Conservation (phyloP, 2,888 invertebrate genomes). For the Argyresthia albistria region DNA sequence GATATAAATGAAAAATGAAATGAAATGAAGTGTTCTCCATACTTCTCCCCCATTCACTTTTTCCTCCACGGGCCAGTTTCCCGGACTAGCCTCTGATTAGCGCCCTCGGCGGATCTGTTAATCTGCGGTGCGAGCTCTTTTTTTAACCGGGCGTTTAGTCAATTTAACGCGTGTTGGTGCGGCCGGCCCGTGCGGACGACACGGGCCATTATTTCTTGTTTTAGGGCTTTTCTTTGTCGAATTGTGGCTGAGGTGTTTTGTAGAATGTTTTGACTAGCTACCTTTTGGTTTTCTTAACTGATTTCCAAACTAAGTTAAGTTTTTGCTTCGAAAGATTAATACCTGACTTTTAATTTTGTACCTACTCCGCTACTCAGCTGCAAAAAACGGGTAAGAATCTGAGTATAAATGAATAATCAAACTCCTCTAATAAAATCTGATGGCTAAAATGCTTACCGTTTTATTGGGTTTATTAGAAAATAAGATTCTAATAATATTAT, state of each 20-base stretch:
- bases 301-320: not conserved
- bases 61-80: constrained; percentile 30
- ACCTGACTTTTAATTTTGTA: too few species aligned
- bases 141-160: constrained; percentile 33
- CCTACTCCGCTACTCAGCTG: too few species aligned
- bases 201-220: constrained; percentile 7
- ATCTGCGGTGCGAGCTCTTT: constrained; percentile 19
- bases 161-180: constrained; percentile 41
- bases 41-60: constrained; percentile 6
- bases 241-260: not conserved
- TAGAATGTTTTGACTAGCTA: not conserved
- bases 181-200: constrained; percentile 12
- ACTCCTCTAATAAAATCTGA: too few species aligned
- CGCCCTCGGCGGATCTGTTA: constrained; percentile 38
- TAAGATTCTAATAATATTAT: too few species aligned
- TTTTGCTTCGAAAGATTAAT: too few species aligned
- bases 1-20: too few species aligned
- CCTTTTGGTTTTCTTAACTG: not conserved
- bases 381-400: too few species aligned
- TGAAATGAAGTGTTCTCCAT: constrained; percentile 25
- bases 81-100: constrained; percentile 26
- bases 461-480: too few species aligned
- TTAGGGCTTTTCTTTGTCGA: not conserved
- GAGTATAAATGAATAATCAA: too few species aligned
- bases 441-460: too few species aligned